phyloP scores from a whole-genome alignment of 1,140 invertebrate genomes.

The Apocrypta bakeri region DNA sequence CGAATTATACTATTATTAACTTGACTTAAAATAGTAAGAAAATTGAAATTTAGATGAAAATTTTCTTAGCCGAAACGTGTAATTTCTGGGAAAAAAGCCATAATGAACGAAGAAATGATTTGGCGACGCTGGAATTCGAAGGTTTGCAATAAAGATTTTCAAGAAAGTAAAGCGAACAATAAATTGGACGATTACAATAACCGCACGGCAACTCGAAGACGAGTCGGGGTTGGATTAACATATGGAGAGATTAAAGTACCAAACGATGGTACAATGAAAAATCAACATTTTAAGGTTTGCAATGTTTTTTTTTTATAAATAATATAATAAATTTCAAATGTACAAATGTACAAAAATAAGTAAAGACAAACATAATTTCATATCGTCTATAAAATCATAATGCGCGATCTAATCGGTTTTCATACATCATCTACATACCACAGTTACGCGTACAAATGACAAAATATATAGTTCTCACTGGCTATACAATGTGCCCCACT shows the following conservation, averaged over 20 bases:
- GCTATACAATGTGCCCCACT: background rate
- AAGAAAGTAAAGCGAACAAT: background rate
- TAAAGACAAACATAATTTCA: background rate
- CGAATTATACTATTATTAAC: background rate
- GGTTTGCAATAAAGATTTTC: background rate
- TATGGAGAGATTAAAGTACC: background rate
- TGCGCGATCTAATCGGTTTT: background rate
- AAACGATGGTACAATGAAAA: background rate
- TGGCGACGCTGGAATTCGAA: slow-evolving; percentile 21
- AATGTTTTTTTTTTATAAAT: too few relatives aligned
- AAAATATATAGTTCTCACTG: background rate
- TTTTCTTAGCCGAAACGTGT: too few relatives aligned
- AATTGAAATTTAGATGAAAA: background rate
- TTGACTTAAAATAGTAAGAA: too few relatives aligned
- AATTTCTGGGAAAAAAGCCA: background rate
- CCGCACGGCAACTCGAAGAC: background rate
- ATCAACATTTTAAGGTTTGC: background rate
- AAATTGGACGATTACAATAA: background rate
- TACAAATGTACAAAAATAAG: too few relatives aligned
- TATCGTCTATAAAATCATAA: background rate
- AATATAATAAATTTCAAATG: too few relatives aligned
- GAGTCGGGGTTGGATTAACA: background rate
- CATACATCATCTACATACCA: background rate
- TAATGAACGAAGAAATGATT: background rate
- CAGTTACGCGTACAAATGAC: background rate